Conservation (phyloP, 2,113 vertebrate species). For the Esox niger region DNA sequence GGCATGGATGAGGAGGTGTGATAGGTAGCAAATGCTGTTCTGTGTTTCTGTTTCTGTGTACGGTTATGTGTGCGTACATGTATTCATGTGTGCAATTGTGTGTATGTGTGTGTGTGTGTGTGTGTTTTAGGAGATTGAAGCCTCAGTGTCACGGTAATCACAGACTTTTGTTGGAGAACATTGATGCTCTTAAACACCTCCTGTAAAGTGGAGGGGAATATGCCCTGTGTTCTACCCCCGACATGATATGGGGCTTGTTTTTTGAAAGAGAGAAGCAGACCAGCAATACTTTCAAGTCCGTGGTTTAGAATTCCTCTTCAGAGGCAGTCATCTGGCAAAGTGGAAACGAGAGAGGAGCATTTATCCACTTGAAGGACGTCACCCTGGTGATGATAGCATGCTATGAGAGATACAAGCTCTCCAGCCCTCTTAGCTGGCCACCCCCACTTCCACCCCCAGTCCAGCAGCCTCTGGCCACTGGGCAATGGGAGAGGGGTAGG, state of each 20-base stretch:
- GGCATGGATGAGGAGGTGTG: conserved; percentile 38
- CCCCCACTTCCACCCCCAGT: conserved; percentile 1
- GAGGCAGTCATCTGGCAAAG: conserved; percentile 76
- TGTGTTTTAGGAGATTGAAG: conserved; percentile 9
- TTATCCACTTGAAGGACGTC: conserved; percentile 70
- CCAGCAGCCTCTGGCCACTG: conserved; percentile 49
- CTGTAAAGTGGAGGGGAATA: conserved; percentile 32
- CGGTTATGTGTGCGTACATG: conserved; percentile 31
- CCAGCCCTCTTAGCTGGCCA: neutral
- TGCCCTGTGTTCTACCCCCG: conserved; percentile 13
- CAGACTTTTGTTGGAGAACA: conserved; percentile 23
- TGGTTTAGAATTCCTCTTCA: conserved; percentile 68
- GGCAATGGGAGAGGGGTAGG: conserved; percentile 52
- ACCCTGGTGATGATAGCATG: conserved; percentile 44
- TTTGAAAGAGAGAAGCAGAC: conserved; percentile 30
- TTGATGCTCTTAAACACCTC: conserved; percentile 43
- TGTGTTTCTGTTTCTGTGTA: conserved; percentile 45
- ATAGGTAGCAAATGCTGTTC: conserved; percentile 26
- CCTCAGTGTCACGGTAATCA: conserved; percentile 16
- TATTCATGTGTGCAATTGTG: neutral
- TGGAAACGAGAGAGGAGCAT: conserved; percentile 66
- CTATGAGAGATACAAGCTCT: neutral
- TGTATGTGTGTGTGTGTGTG: conserved; percentile 1
- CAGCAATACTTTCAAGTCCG: conserved; percentile 50
- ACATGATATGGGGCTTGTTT: conserved; percentile 56